A percentile compares a stretch with the other conserved stretches of the same genome.
phyloP scores from a whole-genome alignment of 2,888 invertebrate species.

The Fragum whitleyi region DNA sequence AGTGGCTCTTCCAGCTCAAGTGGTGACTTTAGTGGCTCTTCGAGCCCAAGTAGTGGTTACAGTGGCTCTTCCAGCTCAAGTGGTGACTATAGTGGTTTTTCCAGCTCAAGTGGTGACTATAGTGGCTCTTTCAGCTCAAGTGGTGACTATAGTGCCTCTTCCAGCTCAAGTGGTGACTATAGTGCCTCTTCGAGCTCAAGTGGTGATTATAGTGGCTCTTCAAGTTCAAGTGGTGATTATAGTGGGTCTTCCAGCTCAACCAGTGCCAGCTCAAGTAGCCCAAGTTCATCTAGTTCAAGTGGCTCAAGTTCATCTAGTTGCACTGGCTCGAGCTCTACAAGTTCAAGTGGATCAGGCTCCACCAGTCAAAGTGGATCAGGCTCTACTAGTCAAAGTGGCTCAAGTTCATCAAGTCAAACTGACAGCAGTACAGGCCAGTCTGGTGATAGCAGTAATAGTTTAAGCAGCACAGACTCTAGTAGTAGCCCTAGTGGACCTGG shows the following conservation, averaged over 20 bases:
- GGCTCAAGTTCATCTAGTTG: not conserved
- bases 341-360: not conserved
- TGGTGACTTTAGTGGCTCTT: not conserved
- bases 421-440: not conserved
- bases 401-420: not conserved
- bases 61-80: no score
- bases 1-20: not conserved
- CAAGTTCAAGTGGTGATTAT: no score
- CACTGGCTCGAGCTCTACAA: not conserved
- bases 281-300: not conserved
- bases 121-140: no score
- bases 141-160: not conserved
- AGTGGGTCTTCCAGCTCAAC: not conserved
- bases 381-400: not conserved
- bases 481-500: constrained; percentile 4
- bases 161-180: not conserved
- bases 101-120: no score
- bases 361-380: not conserved
- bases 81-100: no score
- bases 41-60: not conserved
- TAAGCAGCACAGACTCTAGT: not conserved
- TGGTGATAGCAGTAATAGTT: not conserved
- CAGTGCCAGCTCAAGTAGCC: not conserved
- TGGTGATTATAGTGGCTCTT: no score
- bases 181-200: no score